Evolutionary conservation across 2,797 vertebrate genomes (phyloP), one percentile per base, ranked within the genome.

Genomic region (Amazonetta brasiliensis): DNA sequence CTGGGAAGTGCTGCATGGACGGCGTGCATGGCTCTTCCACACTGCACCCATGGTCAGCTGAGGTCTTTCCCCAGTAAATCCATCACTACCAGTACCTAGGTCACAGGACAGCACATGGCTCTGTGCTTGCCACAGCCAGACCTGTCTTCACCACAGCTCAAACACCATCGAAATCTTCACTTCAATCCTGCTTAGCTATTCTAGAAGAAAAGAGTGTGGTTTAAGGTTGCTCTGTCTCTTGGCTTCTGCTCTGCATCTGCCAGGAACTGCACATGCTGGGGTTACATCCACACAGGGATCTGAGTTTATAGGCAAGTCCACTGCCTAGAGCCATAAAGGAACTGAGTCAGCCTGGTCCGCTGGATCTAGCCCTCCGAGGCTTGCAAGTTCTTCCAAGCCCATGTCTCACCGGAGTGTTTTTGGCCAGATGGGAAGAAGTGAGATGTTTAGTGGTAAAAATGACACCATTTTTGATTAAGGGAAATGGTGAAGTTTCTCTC

Each of bases 191-290:
- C 14, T 39, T 21, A 30, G 52, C 68, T 76, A 4, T 52, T 87
- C 78, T 86, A 84, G 81, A 68, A 80, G 69, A 63, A 92, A 81
- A 81, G 48, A 82, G 20, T 18, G 22, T 3, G 75, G 90, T 83
- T 91, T 50, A 37, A 69, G 37, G 86, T 87, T 20, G 7, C 79
- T 89, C 85, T 69, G 72, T 67, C 78, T 93, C 86, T 95, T 97
- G 97, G 95, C 93, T 94, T 25, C 80, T 74, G 59, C 69, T 84
- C 79, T 55, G 1, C 74, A 52, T 87, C 87, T 97, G 95, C 95
- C 97, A 97, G 95, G 95, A 97, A 97, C 89, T 73, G 67, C 90
- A 94, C 73, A 62, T 95, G 87, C 90, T 5, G 69, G 92, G 83
- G 89, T 97, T 96, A 60, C 93, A 91, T 95, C 92, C 90, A 67